Evolutionary conservation across 2,888 invertebrate genomes (phyloP), one percentile per base, ranked within the genome.

Genomic region (Platypus cylindrus): DNA sequence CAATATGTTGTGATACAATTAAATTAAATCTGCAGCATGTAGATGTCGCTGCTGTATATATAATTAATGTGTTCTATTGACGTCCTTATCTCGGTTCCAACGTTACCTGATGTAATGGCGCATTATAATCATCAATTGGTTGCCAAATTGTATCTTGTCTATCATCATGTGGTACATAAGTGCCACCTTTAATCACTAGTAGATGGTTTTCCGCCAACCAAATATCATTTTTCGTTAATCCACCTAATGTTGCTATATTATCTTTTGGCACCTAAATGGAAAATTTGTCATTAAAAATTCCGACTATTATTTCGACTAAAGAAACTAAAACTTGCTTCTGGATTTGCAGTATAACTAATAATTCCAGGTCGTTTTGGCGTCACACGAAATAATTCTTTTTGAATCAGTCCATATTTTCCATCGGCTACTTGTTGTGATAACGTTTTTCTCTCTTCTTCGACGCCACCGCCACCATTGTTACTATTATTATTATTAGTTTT

Each of bases 201-300:
- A 89, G 64, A 59, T 89, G 87, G 55, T 87, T 86, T 56, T 89
- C 89, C 0, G 87, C 84, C 36, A 89, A 63, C 89, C 89, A 89
- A 51, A 89, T 87, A 48, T 89, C 87, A 38, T 85, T 79, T 52
- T 83, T 78, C 49, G 77, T 76, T 2, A 89, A 64, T 12, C 89
- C 87, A 13, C 89, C 87, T 25, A 82, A 68, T 54, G 75, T 87
- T 44, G 78, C 75, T 16, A 75, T 69, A 46, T 78, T 86, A 58
- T 89, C 89, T 49, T 75, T 73, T 1, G 82, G 75, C 22, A 86
- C 33, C 43, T 43, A 32, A 16, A 34, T 31, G 4, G 22, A 15
- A 12, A 11, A 20, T 20, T 20, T 7, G 9, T 20, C 20, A 7
- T 5, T 7, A 7, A 20, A 7, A 20, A 20, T 20, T 5, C 9